phyloP scores from a whole-genome alignment of 2,888 invertebrate genomes.

The Sabellastarte sp. region DNA sequence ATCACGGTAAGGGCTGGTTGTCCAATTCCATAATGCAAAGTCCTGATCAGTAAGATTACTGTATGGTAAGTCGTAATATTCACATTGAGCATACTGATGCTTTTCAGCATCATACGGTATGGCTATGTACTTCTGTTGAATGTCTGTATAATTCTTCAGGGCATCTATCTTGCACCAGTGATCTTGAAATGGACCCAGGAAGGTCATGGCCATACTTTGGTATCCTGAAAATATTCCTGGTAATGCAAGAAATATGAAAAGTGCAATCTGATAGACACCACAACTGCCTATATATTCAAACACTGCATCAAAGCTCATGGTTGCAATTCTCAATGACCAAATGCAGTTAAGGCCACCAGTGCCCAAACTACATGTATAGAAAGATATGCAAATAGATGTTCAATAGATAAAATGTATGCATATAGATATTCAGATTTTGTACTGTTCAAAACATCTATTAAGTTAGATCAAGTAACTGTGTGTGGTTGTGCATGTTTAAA shows the following conservation, averaged over 20 bases:
- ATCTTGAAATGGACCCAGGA: constrained; percentile 18
- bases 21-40: constrained; percentile 14
- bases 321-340: no score
- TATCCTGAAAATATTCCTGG: background rate
- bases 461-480: no score
- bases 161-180: constrained; percentile 23
- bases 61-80: constrained; percentile 19
- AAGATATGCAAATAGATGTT: no score
- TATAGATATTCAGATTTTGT: no score
- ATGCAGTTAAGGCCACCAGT: no score
- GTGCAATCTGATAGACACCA: background rate
- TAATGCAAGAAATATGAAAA: background rate
- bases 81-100: constrained; percentile 9
- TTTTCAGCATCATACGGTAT: constrained; percentile 10
- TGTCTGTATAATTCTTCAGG: constrained; percentile 12
- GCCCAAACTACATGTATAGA: no score
- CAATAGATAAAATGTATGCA: no score
- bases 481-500: no score
- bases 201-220: constrained; percentile 14
- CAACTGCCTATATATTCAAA: background rate
- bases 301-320: background rate
- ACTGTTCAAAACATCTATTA: no score
- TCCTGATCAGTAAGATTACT: constrained; percentile 10
- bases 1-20: background rate
- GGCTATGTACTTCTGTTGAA: constrained; percentile 23